Conservation (phyloP, 2,888 invertebrate species). For the Agriopis aurantiaria region DNA sequence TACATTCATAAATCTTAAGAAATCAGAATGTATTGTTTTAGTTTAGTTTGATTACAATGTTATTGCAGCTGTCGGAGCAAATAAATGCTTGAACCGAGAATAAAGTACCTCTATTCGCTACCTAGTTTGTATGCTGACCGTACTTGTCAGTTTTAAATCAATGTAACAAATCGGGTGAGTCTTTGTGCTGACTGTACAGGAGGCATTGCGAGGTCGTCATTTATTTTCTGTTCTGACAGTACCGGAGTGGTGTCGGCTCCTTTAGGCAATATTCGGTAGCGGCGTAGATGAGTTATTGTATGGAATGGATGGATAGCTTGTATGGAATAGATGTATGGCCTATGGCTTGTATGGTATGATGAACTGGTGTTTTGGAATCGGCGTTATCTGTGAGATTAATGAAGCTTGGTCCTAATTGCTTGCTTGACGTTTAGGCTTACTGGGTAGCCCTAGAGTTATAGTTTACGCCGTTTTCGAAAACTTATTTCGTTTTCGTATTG, state of each 20-base stretch:
- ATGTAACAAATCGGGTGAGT: slow-evolving; percentile 73
- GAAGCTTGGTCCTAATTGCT: slow-evolving; percentile 1
- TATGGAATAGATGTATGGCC: slow-evolving; percentile 22
- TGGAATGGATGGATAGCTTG: slow-evolving; percentile 26
- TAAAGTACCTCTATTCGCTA: not conserved
- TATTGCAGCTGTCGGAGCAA: too few species aligned
- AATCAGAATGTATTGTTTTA: too few species aligned
- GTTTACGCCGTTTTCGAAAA: too few species aligned
- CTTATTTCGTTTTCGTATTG: too few species aligned
- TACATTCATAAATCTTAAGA: too few species aligned
- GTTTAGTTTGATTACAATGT: too few species aligned
- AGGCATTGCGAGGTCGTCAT: slow-evolving; percentile 67
- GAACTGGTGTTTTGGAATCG: slow-evolving; percentile 12
- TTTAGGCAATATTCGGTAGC: slow-evolving; percentile 46
- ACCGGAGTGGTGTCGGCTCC: slow-evolving; percentile 46
- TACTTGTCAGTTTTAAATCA: slow-evolving; percentile 72
- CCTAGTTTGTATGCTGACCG: slow-evolving; percentile 51
- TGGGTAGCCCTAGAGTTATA: too few species aligned
- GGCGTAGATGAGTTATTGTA: slow-evolving; percentile 40
- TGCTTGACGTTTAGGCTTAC: too few species aligned
- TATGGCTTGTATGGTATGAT: slow-evolving; percentile 8
- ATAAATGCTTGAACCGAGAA: too few species aligned
- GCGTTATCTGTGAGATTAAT: slow-evolving; percentile 4
- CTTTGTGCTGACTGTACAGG: slow-evolving; percentile 70
- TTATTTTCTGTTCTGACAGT: slow-evolving; percentile 75